Evolutionary conservation across 2,888 invertebrate species (phyloP), one percentile per base, ranked within the genome.

Genomic region (Trichacis sp.): DNA sequence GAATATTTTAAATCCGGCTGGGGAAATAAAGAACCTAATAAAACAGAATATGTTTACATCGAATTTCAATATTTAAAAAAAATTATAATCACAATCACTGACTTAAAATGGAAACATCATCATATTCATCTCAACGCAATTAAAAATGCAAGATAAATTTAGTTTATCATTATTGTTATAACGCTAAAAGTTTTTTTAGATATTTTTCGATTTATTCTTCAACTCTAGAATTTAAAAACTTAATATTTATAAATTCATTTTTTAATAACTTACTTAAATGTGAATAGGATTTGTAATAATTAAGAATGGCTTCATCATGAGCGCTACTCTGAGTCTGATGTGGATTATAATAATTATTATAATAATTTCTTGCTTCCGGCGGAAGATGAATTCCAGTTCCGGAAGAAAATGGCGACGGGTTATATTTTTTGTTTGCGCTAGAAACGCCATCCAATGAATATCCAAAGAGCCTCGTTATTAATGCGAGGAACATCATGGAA

Each of bases 391-490:
- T 33, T 33, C 11, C 8, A 33, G 2, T 33, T n/a, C 33, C 33
- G 33, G 8, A n/a, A 3, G 9, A 11, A 33, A n/a, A 11, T n/a
- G 33, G n/a, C n/a, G 33, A 6, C 2, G 11, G 2, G 33, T 9
- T n/a, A n/a, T 11, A 33, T n/a, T 33, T n/a, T 2, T 2, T 11
- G 33, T n/a, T 33, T 11, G 8, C 6, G 8, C 19, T 43, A 43
- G 18, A 45, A 30, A 18, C 45, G 24, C 19, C 30, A 54, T 89
- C 88, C 2, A 80, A 77, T 0, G 89, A 88, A 18, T 85, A 79
- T 0, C 91, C 88, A 70, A 89, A 89, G 1, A 90, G 76, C 55
- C 86, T 87, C 0, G 88, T 79, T 0, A 91, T 73, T 29, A 91
- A 78, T 0, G 89, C 85, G 30, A 91, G 77, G 73, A 89, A 91